Percentiles rank a stretch among this genome's conserved stretches.
Evolutionary conservation across 2,113 vertebrate species (phyloP).

Genomic region (Saccopteryx bilineata): DNA sequence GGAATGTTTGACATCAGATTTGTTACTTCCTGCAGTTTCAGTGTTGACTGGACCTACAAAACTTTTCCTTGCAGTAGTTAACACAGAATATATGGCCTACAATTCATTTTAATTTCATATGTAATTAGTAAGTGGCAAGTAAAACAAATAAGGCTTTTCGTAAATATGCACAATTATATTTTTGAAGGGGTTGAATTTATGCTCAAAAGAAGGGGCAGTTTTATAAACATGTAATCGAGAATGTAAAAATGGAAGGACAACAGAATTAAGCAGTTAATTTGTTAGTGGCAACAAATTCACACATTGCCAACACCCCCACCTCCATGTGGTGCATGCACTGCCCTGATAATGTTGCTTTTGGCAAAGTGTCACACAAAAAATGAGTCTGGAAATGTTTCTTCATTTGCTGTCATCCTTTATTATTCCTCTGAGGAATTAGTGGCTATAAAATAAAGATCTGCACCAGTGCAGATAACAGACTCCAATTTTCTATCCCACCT

Average conservation of each 20-base stretch:
- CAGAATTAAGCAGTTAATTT: slow-evolving; percentile 93
- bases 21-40: slow-evolving; percentile 61
- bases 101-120: slow-evolving; percentile 87
- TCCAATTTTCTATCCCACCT: slow-evolving; percentile 88
- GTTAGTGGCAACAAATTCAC: slow-evolving; percentile 90
- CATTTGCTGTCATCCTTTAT: slow-evolving; percentile 91
- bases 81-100: slow-evolving; percentile 81
- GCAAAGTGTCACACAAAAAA: slow-evolving; percentile 93
- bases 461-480: slow-evolving; percentile 93
- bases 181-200: slow-evolving; percentile 90
- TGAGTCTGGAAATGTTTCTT: slow-evolving; percentile 91
- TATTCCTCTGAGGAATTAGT: slow-evolving; percentile 93
- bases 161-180: slow-evolving; percentile 89
- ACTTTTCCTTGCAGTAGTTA: slow-evolving; percentile 76
- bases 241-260: slow-evolving; percentile 91
- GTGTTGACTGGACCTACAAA: slow-evolving; percentile 62
- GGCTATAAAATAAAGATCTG: slow-evolving; percentile 95
- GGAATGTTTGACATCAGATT: background rate
- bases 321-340: slow-evolving; percentile 89
- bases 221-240: slow-evolving; percentile 92
- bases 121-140: slow-evolving; percentile 88
- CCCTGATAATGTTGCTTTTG: slow-evolving; percentile 96
- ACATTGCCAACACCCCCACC: slow-evolving; percentile 87
- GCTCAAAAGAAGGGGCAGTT: slow-evolving; percentile 87
- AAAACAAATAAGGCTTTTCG: slow-evolving; percentile 90